phyloP scores from a whole-genome alignment of 2,888 invertebrate genomes.

The Megaustenia siamemsis region DNA sequence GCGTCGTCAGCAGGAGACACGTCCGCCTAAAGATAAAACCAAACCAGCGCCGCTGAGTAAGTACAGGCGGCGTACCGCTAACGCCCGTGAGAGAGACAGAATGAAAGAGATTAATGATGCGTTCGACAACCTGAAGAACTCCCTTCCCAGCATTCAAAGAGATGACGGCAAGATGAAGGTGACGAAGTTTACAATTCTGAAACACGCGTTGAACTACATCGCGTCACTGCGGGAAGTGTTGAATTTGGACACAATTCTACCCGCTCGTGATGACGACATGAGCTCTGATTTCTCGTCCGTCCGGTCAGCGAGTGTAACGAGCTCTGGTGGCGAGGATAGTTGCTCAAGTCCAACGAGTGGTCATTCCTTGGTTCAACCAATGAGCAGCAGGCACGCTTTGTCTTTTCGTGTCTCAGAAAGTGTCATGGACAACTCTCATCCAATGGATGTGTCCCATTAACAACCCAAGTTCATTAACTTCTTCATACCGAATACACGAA shows the following conservation, averaged over 20 bases:
- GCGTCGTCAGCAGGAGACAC: constrained; percentile 75
- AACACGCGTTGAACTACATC: constrained; percentile 93
- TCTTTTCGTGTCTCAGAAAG: not conserved
- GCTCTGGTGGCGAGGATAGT: constrained; percentile 29
- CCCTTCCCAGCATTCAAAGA: constrained; percentile 84
- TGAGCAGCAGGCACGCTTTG: not conserved
- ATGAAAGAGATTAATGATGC: constrained; percentile 95
- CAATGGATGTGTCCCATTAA: not conserved
- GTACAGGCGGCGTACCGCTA: constrained; percentile 93
- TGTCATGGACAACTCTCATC: not conserved
- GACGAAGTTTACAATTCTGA: constrained; percentile 92
- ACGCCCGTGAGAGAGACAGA: constrained; percentile 90
- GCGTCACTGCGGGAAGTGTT: constrained; percentile 83
- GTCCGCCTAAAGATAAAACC: constrained; percentile 80
- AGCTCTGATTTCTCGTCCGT: constrained; percentile 47
- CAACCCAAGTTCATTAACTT: not conserved
- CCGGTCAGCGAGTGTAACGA: constrained; percentile 23
- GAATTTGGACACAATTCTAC: constrained; percentile 60
- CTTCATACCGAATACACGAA: not conserved
- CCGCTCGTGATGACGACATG: constrained; percentile 56
- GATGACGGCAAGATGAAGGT: constrained; percentile 83
- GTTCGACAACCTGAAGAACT: constrained; percentile 89
- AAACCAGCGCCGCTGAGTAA: constrained; percentile 88
- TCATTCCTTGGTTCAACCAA: not conserved
- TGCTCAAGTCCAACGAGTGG: constrained; percentile 29